Conservation (phyloP, 1,140 invertebrate species). For the Episyrphus balteatus region DNA sequence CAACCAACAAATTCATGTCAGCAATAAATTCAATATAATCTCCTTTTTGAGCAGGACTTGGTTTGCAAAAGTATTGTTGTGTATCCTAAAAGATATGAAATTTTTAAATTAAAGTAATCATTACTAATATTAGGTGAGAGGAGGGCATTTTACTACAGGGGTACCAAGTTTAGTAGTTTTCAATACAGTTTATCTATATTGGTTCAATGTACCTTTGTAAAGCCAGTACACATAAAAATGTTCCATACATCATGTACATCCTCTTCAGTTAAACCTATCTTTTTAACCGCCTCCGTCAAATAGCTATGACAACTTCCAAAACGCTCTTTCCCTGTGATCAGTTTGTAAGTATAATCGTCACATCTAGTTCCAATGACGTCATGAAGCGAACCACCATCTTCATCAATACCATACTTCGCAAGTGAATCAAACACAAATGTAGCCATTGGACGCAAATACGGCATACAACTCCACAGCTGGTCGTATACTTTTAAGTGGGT, state of each 20-base stretch:
- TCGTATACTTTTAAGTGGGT: constrained; percentile 38
- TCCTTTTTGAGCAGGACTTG: constrained; percentile 38
- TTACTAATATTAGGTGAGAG: background rate
- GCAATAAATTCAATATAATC: constrained; percentile 43
- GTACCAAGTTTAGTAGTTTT: background rate
- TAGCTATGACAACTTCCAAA: constrained; percentile 39
- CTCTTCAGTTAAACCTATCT: constrained; percentile 35
- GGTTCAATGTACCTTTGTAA: constrained; percentile 20
- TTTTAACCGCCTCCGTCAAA: constrained; percentile 35
- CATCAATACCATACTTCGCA: constrained; percentile 37
- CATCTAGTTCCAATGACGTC: constrained; percentile 41
- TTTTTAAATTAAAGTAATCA: background rate
- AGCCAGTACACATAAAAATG: constrained; percentile 42
- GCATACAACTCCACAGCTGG: constrained; percentile 39
- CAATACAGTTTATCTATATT: background rate
- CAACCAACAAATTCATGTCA: constrained; percentile 41
- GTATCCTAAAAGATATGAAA: constrained; percentile 24
- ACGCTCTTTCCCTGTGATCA: constrained; percentile 37
- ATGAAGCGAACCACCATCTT: constrained; percentile 39
- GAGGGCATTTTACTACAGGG: background rate
- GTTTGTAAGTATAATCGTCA: constrained; percentile 40
- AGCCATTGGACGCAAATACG: constrained; percentile 40
- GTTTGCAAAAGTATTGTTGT: constrained; percentile 40
- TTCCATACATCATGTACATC: constrained; percentile 44
- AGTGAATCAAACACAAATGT: constrained; percentile 40